phyloP scores from a whole-genome alignment of 2,888 invertebrate species.

The Drosophila quinaria region DNA sequence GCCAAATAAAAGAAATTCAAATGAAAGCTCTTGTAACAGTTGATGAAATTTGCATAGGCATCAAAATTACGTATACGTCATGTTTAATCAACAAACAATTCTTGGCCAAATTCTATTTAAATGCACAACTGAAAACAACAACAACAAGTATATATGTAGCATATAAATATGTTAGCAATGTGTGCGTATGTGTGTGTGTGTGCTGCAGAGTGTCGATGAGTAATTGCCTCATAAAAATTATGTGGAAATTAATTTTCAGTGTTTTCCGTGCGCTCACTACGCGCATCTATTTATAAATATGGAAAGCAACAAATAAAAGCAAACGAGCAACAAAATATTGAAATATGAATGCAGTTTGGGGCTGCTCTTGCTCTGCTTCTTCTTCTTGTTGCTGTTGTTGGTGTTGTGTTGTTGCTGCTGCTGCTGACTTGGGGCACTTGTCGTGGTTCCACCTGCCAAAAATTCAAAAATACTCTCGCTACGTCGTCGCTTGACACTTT shows the following conservation, averaged over 20 bases:
- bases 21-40: slow-evolving; percentile 7
- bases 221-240: slow-evolving; percentile 82
- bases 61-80: slow-evolving; percentile 56
- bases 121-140: background rate
- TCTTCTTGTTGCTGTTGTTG: background rate
- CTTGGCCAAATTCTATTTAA: slow-evolving; percentile 22
- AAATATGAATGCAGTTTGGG: slow-evolving; percentile 75
- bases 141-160: background rate
- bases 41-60: slow-evolving; percentile 1
- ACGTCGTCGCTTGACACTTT: slow-evolving; percentile 73
- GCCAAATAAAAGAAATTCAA: background rate
- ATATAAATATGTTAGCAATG: slow-evolving; percentile 5
- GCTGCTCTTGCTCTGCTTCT: slow-evolving; percentile 12
- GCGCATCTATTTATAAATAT: slow-evolving; percentile 57
- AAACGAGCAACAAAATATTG: slow-evolving; percentile 72
- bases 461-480: slow-evolving; percentile 64
- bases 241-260: slow-evolving; percentile 81
- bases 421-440: slow-evolving; percentile 63
- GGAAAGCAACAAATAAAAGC: slow-evolving; percentile 38
- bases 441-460: slow-evolving; percentile 79
- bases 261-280: slow-evolving; percentile 47
- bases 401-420: background rate
- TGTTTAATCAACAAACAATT: slow-evolving; percentile 44
- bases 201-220: slow-evolving; percentile 73
- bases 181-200: slow-evolving; percentile 9